Conservation (phyloP, 2,888 invertebrate genomes). For the Eudemis profundana region DNA sequence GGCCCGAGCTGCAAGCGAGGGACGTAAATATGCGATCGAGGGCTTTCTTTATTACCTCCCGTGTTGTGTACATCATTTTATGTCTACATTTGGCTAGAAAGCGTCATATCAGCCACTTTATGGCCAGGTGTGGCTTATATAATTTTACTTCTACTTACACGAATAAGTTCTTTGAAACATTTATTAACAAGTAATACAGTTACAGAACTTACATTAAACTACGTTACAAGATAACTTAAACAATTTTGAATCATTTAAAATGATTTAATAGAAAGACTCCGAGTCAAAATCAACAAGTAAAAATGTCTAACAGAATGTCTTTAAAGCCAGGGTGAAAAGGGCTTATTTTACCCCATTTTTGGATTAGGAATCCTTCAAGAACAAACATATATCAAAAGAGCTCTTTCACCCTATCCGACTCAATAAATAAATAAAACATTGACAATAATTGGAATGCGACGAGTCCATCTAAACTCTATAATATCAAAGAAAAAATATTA, state of each 20-base stretch:
- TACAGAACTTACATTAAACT: not conserved
- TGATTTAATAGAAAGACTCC: constrained; percentile 53
- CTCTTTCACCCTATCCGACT: not conserved
- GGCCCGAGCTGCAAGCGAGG: no score
- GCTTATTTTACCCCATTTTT: not conserved
- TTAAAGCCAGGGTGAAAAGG: not conserved
- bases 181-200: constrained; percentile 17
- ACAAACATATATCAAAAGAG: not conserved
- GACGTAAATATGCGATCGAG: no score
- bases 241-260: constrained; percentile 62
- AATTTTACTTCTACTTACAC: constrained; percentile 22
- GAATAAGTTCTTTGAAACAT: constrained; percentile 15
- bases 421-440: constrained; percentile 36
- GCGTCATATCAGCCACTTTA: no score
- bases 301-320: constrained; percentile 13
- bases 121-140: no score
- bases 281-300: constrained; percentile 40
- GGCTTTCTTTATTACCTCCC: no score
- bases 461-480: constrained; percentile 44
- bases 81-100: no score
- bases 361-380: not conserved
- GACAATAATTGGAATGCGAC: constrained; percentile 64
- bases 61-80: no score
- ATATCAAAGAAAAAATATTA: constrained; percentile 48
- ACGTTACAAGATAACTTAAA: constrained; percentile 14